Evolutionary conservation across 2,797 vertebrate species (phyloP).

Genomic region (Gallinago solitaria): DNA sequence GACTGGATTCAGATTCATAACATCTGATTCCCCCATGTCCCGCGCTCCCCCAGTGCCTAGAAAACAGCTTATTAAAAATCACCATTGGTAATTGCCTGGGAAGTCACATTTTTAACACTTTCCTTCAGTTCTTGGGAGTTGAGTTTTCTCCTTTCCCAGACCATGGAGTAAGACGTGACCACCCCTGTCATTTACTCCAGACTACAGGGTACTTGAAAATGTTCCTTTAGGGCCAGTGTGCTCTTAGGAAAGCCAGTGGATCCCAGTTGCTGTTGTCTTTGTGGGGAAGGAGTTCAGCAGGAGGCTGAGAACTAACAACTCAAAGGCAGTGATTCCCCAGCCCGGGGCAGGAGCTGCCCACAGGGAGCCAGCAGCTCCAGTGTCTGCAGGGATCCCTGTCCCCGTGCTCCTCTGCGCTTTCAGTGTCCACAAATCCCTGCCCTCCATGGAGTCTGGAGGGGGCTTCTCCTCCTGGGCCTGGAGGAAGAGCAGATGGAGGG

Average conservation of each 20-base stretch:
- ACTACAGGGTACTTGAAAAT: neutral
- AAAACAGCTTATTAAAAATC: neutral
- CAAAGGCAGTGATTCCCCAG: neutral
- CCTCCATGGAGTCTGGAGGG: neutral
- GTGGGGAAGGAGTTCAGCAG: neutral
- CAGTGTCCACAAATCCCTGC: neutral
- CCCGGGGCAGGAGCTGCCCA: neutral
- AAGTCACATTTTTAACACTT: neutral
- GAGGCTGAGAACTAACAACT: neutral
- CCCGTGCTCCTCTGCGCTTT: accelerated
- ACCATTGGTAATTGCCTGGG: neutral
- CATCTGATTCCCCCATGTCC: neutral
- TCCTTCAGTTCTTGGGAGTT: neutral
- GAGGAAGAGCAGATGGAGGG: neutral
- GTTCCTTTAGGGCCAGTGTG: too few species aligned
- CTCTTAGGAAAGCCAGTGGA: neutral
- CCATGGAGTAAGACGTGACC: neutral
- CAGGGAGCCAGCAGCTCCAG: neutral
- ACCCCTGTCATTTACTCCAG: neutral
- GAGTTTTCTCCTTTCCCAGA: neutral
- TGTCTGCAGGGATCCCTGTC: neutral
- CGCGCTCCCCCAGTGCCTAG: neutral
- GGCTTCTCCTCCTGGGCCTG: neutral
- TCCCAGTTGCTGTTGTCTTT: neutral
- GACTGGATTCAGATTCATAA: conserved; percentile 14